Evolutionary conservation across 35 echinoderm and acorn worm genomes (phyloP).

Genomic region (Apostichopus japonicus): DNA sequence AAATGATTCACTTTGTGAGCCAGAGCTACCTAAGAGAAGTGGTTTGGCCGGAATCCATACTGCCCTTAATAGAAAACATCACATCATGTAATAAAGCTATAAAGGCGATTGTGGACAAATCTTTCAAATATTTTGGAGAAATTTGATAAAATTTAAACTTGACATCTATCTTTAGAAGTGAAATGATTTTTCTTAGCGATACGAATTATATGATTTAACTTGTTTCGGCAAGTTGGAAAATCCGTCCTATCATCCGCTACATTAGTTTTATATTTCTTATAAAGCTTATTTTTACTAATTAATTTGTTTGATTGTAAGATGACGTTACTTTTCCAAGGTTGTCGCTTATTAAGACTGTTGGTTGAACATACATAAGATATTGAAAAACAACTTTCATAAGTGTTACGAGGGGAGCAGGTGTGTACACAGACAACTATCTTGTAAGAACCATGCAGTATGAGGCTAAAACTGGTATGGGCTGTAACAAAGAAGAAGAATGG

Average conservation of each 20-base stretch:
- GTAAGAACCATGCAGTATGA: no score
- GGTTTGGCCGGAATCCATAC: no score
- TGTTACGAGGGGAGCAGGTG: background rate
- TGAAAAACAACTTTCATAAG: no score
- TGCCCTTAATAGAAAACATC: background rate
- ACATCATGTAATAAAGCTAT: background rate
- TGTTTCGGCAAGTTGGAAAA: background rate
- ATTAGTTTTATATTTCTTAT: background rate
- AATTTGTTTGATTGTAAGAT: slow-evolving; percentile 20
- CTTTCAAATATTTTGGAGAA: no score
- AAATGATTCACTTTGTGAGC: background rate
- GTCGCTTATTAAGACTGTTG: no score
- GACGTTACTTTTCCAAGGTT: background rate
- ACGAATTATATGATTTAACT: slow-evolving; percentile 23
- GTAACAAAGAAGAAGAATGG: no score
- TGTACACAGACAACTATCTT: no score
- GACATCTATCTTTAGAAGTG: background rate
- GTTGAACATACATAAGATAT: no score
- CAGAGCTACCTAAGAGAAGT: no score
- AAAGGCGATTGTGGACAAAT: no score
- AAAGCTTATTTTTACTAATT: background rate
- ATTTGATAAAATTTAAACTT: no score
- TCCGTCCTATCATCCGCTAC: slow-evolving; percentile 4
- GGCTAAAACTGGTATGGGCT: no score
- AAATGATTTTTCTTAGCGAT: slow-evolving; percentile 25